Evolutionary conservation across 2,888 invertebrate genomes (phyloP).

Genomic region (Xestia ashworthii): DNA sequence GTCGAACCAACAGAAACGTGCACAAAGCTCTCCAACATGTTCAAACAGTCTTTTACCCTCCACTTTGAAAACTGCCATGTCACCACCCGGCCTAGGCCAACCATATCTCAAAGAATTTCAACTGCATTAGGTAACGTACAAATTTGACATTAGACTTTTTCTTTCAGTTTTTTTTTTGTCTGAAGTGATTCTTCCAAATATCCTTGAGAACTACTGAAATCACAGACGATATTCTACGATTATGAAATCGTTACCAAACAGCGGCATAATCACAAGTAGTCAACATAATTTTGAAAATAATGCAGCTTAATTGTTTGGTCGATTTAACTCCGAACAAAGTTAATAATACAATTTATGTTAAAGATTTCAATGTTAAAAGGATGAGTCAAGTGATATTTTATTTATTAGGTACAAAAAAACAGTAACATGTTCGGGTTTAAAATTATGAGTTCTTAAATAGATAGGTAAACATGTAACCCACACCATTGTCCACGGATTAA

Average conservation of each 20-base stretch:
- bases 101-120: neutral
- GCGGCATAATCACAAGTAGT: neutral
- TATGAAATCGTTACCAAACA: constrained; percentile 11
- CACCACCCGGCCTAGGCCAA: neutral
- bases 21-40: neutral
- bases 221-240: neutral
- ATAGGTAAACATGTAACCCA: too few relatives aligned
- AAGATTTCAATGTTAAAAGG: constrained; percentile 2
- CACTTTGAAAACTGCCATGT: neutral
- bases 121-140: neutral
- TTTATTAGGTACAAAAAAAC: too few relatives aligned
- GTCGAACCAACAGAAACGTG: neutral
- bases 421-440: too few relatives aligned
- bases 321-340: neutral
- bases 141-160: neutral
- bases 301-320: neutral
- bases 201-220: constrained; percentile 1
- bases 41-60: neutral
- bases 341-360: neutral
- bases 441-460: too few relatives aligned
- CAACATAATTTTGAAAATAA: constrained; percentile 4
- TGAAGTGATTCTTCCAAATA: neutral
- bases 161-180: neutral
- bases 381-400: too few relatives aligned
- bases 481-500: too few relatives aligned